Percentiles rank a stretch among this genome's conserved stretches.
Conservation (phyloP, 2,888 invertebrate genomes). For the Deilephila elpenor region DNA sequence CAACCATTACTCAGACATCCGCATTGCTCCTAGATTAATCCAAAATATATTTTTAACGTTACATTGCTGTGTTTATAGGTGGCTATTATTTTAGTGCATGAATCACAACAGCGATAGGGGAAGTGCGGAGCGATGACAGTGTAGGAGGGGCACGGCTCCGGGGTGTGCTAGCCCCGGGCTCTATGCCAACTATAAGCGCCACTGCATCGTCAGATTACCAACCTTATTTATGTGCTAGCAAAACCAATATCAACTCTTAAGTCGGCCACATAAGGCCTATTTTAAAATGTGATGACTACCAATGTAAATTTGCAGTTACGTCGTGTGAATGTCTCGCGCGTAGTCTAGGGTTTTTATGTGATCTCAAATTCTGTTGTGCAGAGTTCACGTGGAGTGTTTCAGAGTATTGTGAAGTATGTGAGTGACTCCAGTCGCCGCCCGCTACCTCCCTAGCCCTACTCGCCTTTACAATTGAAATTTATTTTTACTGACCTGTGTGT, state of each 20-base stretch:
- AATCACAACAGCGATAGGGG: slow-evolving; percentile 65
- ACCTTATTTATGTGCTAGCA: slow-evolving; percentile 48
- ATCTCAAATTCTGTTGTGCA: slow-evolving; percentile 67
- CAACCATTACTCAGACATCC: slow-evolving; percentile 48
- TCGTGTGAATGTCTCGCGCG: slow-evolving; percentile 73
- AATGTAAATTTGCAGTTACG: slow-evolving; percentile 51
- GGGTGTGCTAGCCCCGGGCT: slow-evolving; percentile 72
- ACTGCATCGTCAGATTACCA: slow-evolving; percentile 69
- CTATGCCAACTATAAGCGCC: slow-evolving; percentile 79
- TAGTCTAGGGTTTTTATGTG: slow-evolving; percentile 76
- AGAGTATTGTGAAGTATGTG: slow-evolving; percentile 52
- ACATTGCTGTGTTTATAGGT: slow-evolving; percentile 64
- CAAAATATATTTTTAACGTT: slow-evolving; percentile 50
- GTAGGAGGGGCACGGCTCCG: slow-evolving; percentile 63
- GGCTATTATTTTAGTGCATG: slow-evolving; percentile 63
- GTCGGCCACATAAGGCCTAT: slow-evolving; percentile 54
- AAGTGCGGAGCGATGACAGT: slow-evolving; percentile 65
- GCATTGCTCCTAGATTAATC: slow-evolving; percentile 50
- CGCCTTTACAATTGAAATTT: slow-evolving; percentile 37
- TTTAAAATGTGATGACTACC: slow-evolving; percentile 43
- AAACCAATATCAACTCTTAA: slow-evolving; percentile 48
- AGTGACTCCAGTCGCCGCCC: slow-evolving; percentile 48
- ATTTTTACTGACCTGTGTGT: background rate
- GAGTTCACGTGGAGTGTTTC: slow-evolving; percentile 61
- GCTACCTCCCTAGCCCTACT: slow-evolving; percentile 35